phyloP scores from a whole-genome alignment of 2,797 vertebrate species.

The Tinamus major region DNA sequence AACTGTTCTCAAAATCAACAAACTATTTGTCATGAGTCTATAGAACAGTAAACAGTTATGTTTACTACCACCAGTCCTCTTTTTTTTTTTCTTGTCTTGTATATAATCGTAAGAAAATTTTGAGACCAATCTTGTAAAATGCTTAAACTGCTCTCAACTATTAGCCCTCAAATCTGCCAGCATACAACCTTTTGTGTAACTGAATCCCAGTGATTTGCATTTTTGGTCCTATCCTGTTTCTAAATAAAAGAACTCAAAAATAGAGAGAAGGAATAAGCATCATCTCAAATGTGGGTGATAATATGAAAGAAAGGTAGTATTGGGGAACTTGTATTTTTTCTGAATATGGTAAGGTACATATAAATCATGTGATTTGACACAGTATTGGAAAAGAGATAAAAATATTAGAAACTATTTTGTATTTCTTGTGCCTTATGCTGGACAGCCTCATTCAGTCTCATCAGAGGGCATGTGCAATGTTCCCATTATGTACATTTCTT shows the following conservation, averaged over 20 bases:
- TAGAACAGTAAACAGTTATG: slow-evolving; percentile 39
- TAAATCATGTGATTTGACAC: fast-evolving
- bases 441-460: neutral
- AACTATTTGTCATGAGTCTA: slow-evolving; percentile 9
- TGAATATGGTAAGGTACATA: fast-evolving
- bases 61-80: neutral
- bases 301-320: neutral
- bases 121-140: neutral
- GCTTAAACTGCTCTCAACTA: neutral
- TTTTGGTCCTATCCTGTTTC: neutral
- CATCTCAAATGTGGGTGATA: neutral
- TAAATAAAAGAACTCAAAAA: neutral
- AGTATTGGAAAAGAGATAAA: neutral
- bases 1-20: slow-evolving; percentile 49
- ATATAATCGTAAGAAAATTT: neutral
- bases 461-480: fast-evolving
- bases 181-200: neutral
- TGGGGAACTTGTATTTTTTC: neutral
- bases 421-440: fast-evolving
- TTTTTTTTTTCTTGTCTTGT: neutral
- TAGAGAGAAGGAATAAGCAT: too few relatives aligned
- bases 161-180: neutral
- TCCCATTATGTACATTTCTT: neutral
- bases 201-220: neutral
- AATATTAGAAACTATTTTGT: neutral